Percentiles rank a stretch among this genome's conserved stretches.
Evolutionary conservation across 2,113 vertebrate genomes (phyloP).

Genomic region (Callaeas wilsoni): DNA sequence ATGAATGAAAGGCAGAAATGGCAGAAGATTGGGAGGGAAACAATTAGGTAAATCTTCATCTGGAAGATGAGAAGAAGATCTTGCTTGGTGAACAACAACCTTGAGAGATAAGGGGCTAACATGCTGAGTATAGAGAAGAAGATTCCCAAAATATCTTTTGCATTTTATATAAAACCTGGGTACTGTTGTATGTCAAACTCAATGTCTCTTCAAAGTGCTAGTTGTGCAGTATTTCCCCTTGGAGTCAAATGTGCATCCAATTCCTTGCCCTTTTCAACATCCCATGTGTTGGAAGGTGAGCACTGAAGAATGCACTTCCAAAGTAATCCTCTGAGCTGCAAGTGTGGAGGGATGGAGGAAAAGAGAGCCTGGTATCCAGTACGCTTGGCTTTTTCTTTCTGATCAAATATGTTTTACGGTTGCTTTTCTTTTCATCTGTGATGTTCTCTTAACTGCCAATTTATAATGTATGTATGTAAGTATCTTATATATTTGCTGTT

Average conservation of each 20-base stretch:
- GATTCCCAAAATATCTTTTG: background rate
- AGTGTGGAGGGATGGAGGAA: background rate
- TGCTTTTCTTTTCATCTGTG: background rate
- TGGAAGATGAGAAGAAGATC: background rate
- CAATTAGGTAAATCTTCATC: background rate
- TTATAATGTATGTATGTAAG: background rate
- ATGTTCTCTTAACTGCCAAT: background rate
- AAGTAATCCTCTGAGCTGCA: background rate
- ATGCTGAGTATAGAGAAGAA: background rate
- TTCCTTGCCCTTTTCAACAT: background rate
- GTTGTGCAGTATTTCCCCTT: background rate
- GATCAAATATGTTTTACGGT: background rate
- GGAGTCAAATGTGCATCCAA: background rate
- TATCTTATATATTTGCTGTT: background rate
- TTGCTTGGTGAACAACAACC: background rate
- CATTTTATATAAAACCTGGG: background rate
- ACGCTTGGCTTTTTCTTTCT: background rate
- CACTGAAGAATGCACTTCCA: background rate
- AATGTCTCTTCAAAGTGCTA: background rate
- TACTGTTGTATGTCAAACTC: background rate
- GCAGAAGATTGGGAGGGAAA: background rate
- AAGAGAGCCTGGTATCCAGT: background rate
- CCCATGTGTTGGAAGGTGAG: background rate
- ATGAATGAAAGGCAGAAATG: background rate
- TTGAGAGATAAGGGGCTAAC: background rate